Evolutionary conservation across 1,140 invertebrate species (phyloP), one percentile per base, ranked within the genome.

Genomic region (Vanessa atalanta): DNA sequence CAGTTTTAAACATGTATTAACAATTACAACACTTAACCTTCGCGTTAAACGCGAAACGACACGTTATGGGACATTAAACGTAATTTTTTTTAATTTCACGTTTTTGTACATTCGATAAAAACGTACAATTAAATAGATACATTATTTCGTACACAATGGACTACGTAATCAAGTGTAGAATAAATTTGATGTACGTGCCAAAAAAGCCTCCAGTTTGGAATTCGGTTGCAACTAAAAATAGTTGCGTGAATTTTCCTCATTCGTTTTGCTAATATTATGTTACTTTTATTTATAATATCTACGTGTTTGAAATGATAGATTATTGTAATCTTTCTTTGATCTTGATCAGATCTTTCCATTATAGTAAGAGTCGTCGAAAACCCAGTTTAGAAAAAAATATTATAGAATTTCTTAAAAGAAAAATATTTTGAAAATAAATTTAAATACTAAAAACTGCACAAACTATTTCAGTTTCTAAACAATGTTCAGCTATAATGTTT

Each of bases 111-210:
- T 67, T 71, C 53, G 53, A 57, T 57, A 57, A 57, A 57, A 57
- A 57, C 9, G 7, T 23, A 57, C 65, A 67, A 67, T 53, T 67
- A 67, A 53, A 67, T 67, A 53, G 23, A 67, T 47, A 9, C 47
- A 67, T 53, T 0, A 37, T 67, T 53, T 26, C 3, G 50, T 53
- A 67, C 65, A 67, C 65, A 67, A 67, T 55, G 53, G 37, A 23
- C 31, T 68, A 26, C 16, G 66, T 57, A 68, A 53, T 69, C 67
- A 69, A 69, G 67, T 69, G 67, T 47, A 12, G 53, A 69, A 69
- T 68, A 31, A 68, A 68, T 68, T 57, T 47, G 15, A 57, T 48
- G 57, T 69, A 53, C 67, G 53, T 47, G 50, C 67, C 67, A 60
- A 69, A 69, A 69, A 31, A 47, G 37, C 31, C 55, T 69, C 55